Percentiles rank a stretch among this genome's conserved stretches.
Conservation (phyloP, 2,113 vertebrate genomes). For the Lepus americanus region DNA sequence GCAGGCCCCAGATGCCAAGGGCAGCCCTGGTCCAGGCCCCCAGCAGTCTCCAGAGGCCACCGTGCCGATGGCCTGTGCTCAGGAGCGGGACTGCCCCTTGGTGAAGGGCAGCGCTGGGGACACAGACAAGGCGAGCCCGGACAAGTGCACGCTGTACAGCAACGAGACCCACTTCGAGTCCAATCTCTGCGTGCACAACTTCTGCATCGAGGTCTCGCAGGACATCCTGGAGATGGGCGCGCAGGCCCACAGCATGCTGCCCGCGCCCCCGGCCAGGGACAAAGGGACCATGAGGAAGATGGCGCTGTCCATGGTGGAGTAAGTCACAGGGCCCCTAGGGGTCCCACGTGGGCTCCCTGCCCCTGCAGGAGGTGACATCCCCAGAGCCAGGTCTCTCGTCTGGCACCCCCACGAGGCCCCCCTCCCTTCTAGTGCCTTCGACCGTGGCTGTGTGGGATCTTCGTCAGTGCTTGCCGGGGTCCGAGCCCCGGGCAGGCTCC, state of each 20-base stretch:
- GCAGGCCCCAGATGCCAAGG: rapidly evolving
- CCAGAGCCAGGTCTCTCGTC: no score
- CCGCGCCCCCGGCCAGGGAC: rapidly evolving
- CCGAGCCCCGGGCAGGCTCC: no score
- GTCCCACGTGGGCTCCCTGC: no score
- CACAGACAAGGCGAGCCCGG: rapidly evolving
- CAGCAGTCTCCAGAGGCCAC: rapidly evolving
- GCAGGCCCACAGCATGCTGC: neutral
- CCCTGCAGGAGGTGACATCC: no score
- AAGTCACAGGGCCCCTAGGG: neutral
- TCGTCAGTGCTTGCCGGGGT: no score
- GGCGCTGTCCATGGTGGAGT: constrained; percentile 47
- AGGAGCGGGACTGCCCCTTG: rapidly evolving
- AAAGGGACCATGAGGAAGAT: neutral
- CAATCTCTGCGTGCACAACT: rapidly evolving
- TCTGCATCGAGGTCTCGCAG: neutral
- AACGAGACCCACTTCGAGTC: neutral
- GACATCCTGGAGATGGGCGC: constrained; percentile 31
- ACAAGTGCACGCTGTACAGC: rapidly evolving
- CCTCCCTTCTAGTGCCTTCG: no score
- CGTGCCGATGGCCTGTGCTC: rapidly evolving
- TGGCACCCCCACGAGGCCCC: no score
- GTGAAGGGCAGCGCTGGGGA: rapidly evolving
- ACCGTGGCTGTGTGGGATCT: no score
- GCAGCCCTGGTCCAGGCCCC: rapidly evolving